A percentile compares a stretch with the other conserved stretches of the same genome.
Conservation (phyloP, 2,888 invertebrate species). For the Malacosoma neustria region DNA sequence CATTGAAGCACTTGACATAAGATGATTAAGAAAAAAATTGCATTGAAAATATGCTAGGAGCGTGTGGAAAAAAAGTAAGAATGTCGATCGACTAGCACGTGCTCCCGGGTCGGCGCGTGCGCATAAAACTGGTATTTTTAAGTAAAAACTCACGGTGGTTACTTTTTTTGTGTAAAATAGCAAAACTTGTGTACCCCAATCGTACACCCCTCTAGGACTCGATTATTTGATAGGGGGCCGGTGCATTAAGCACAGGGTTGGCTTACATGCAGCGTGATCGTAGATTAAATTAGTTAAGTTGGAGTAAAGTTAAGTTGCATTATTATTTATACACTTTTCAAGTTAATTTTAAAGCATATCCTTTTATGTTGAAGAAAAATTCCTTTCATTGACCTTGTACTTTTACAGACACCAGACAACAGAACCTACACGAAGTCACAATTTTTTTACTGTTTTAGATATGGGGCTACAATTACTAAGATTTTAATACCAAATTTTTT, state of each 20-base stretch:
- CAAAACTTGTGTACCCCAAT: slow-evolving; percentile 58
- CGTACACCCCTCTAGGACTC: slow-evolving; percentile 39
- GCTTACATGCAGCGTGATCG: slow-evolving; percentile 40
- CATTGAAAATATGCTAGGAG: no score
- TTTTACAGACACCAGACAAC: no score
- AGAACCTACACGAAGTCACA: no score
- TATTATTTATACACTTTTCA: not conserved
- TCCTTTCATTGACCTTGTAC: no score
- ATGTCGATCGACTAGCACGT: slow-evolving; percentile 29
- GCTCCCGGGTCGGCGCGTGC: slow-evolving; percentile 51
- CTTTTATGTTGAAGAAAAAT: not conserved
- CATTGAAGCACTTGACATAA: no score
- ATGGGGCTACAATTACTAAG: no score
- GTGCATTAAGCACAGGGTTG: slow-evolving; percentile 42
- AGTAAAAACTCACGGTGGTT: slow-evolving; percentile 58
- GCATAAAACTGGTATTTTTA: slow-evolving; percentile 65
- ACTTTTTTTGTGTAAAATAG: slow-evolving; percentile 63
- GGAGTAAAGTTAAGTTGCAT: not conserved
- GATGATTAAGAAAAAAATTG: no score
- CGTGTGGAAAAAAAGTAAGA: no score
- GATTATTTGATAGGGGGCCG: slow-evolving; percentile 59
- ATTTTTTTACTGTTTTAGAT: no score
- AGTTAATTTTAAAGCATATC: not conserved
- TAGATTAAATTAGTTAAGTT: not conserved
- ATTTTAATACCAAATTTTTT: no score